These are phyloP conservation scores for Dicerorhinus sumatrensis DNA, from an alignment of 2,113 vertebrate genomes.

Conservation along the genomic window DNA sequence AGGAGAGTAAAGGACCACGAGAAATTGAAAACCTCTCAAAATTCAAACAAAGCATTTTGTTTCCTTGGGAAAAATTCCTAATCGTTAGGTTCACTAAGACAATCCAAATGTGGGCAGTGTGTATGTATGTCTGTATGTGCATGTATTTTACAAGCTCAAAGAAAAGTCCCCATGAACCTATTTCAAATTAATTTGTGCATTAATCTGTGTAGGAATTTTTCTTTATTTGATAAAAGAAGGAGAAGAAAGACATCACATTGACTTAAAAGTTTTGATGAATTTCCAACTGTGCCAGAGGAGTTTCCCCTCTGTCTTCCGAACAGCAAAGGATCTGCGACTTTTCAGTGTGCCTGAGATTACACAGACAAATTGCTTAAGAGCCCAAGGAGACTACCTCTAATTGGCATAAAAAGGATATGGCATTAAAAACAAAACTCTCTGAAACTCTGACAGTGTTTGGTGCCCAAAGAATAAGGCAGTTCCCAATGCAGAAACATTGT, in stretches of 20 bases:
- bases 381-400: conserved; percentile 82
- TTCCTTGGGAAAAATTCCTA: conserved; percentile 71
- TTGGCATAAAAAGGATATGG: conserved; percentile 74
- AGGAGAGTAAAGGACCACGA: background rate
- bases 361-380: conserved; percentile 81
- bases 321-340: conserved; percentile 71
- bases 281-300: conserved; percentile 70
- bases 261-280: conserved; percentile 67
- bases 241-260: conserved; percentile 59
- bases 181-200: conserved; percentile 67
- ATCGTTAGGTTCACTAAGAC: conserved; percentile 30
- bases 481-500: conserved; percentile 20
- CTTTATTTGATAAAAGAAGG: conserved; percentile 59
- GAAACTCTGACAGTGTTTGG: conserved; percentile 58
- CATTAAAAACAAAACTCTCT: conserved; percentile 76
- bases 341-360: conserved; percentile 77
- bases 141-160: background rate
- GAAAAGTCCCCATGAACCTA: background rate
- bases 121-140: background rate
- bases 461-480: conserved; percentile 69
- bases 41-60: conserved; percentile 68
- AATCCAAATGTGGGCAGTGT: background rate
- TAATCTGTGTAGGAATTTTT: conserved; percentile 63
- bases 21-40: conserved; percentile 22
- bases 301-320: conserved; percentile 77